Base-by-base conservation (phyloP, 2,113 vertebrate species). In the Gallinago paraguaiae region DNA sequence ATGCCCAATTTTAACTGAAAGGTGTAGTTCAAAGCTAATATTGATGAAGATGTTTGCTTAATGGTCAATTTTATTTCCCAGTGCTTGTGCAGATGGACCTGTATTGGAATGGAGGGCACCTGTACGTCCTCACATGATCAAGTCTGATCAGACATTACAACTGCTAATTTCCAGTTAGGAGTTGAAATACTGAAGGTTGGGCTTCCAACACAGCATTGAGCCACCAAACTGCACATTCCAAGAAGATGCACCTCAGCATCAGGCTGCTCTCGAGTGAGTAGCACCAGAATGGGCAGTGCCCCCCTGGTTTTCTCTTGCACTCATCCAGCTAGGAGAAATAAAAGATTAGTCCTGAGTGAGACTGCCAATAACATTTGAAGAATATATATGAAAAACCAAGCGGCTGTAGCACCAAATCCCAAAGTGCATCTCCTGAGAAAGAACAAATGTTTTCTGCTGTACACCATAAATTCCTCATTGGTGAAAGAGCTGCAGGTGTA, bases 81-180 rank as follows among this genome's bases (percentile, higher is more conserved):
- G 16, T 33, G 19, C 31, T 85, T 69, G 25, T 69, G 59, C 31
- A 56, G 28, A 35, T 85, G 70, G 65, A 59, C 61, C 37, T 30
- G 31, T 79, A 31, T 1, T 51, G 43, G 39, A 72, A 51, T 31
- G 0, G 0, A 75, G 43, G 43, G 15, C 1, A 1, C 11, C n/a
- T 18, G 9, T 37, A 18, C 2, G 1, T 59, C 13, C 31, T 82
- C 14, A 23, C 31, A 48, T 0, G 0, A 51, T 51, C 1, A 1
- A 50, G 23, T 35, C 15, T 48, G 31, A 43, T 67, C 16, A 27
- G 22, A 41, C 13, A 28, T 78, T 65, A 59, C 37, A 18, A 35
- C 31, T 15, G 3, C 31, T 90, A 50, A 37, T 79, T 83, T 89
- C 22, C 77, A 61, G 15, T 53, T 12, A 35, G n/a, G 43, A 72